Evolutionary conservation across 2,888 invertebrate species (phyloP), one percentile per base, ranked within the genome.

Genomic region (Synergus itoensis): DNA sequence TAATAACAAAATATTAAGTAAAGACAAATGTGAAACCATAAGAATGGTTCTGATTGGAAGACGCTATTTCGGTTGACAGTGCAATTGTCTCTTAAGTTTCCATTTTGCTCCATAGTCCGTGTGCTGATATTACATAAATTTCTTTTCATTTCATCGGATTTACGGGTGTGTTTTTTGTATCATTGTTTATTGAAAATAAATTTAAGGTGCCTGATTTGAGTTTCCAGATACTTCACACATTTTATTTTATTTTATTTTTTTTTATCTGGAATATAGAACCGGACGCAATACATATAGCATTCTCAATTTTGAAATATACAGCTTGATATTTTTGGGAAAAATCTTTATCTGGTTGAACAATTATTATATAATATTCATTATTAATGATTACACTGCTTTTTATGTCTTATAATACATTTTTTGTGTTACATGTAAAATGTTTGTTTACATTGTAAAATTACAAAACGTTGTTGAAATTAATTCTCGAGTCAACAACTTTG

Each of bases 31-130:
- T 48, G 36, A 62, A 79, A 76, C 67, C 67, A 48, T 48, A 67
- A 67, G 18, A 67, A 40, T 53, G 53, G 40, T 45, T 43, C 43
- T 78, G 78, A 79, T 80, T 76, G 76, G 60, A 76, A 78, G 73
- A 80, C 77, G 57, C 76, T 76, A 67, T 76, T 53, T 77, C 57
- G 45, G 63, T 53, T 64, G 60, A 63, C 67, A 43, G 41, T 79
- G 60, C 53, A 45, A 48, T 43, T 77, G 41, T 67, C 12, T n/a
- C 7, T 8, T 36, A 67, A 78, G 67, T 41, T 79, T 40, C 11
- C 21, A 21, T 60, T 28, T 60, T 60, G 12, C 21, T 60, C n/a
- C 5, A 28, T 28, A 21, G 11, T 60, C 9, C 21, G 21, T 21
- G 18, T 8, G n/a, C 7, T 53, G n/a, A 0, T 28, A 28, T 28